Conservation (phyloP, 2,888 invertebrate genomes). For the Ernsta delagoae region DNA sequence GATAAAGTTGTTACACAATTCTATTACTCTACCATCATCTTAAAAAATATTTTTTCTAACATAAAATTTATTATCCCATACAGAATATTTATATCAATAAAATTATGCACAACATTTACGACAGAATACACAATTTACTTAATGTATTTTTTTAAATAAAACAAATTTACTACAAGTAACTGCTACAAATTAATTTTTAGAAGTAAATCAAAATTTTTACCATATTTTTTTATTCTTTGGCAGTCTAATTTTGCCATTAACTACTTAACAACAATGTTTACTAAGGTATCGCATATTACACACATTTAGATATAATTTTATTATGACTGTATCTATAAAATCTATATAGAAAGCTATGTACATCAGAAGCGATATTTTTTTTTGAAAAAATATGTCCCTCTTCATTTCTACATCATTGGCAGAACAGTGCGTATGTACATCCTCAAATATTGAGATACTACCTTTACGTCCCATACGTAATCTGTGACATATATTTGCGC, state of each 20-base stretch:
- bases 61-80: no score
- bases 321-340: not conserved
- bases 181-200: not conserved
- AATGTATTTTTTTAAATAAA: not conserved
- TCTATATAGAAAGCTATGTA: conserved; percentile 22
- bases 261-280: no score
- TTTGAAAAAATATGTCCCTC: conserved; percentile 54
- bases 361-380: conserved; percentile 36
- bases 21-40: no score
- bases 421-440: conserved; percentile 46
- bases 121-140: not conserved
- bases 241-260: not conserved
- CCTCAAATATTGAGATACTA: conserved; percentile 77
- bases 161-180: not conserved
- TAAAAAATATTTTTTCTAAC: no score
- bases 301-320: no score
- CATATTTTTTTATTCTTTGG: not conserved
- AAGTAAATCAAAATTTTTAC: not conserved
- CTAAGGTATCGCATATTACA: no score
- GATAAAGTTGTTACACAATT: no score
- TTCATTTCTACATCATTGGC: conserved; percentile 45
- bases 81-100: not conserved
- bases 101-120: not conserved
- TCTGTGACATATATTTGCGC: conserved; percentile 24
- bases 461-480: conserved; percentile 50